Base-by-base conservation (phyloP, 1,140 invertebrate species). In the Bombus sylvicola region DNA sequence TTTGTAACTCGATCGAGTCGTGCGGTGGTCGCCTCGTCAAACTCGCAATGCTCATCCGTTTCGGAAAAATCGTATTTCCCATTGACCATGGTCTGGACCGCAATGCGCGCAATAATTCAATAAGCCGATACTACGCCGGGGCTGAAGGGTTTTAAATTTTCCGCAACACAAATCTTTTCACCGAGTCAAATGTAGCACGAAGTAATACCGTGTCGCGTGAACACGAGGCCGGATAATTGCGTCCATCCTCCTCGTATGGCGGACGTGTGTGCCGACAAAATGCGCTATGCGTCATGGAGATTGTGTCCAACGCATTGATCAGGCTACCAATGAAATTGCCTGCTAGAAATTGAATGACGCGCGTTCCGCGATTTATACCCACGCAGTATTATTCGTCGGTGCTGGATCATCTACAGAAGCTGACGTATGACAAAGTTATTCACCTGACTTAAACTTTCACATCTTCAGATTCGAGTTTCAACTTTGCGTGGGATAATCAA, bases 111-210 rank as follows among this genome's bases (percentile, higher is more conserved):
- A 76, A 83, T 83, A 82, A 82, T 82, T 82, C 80, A 82, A 82
- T 82, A 82, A 82, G 71, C 80, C 71, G 39, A 62, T 41, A 73
- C 68, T n/a, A 62, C 4, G 59, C 13, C 75, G 12, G 2, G 57
- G 53, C 9, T 25, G 81, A 83, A 66, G 57, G 72, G 81, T 75
- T 83, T 83, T 75, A 83, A 83, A 83, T 83, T 83, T 75, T 28
- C 72, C 81, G 59, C 81, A 41, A 47, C 72, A 66, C 72, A 76
- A 76, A 83, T 83, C 81, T 83, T 83, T 76, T 83, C 81, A 28
- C 28, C 81, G 81, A 37, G 81, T 43, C 41, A 53, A 83, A 74
- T 66, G 72, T 66, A 82, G 72, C 81, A 37, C 25, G 31, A 47
- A 47, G 41, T 83, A 83, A 83, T 75, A 53, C 81, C 39, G 18